Conservation (phyloP, 2,113 vertebrate species). For the Chitala chitala region DNA sequence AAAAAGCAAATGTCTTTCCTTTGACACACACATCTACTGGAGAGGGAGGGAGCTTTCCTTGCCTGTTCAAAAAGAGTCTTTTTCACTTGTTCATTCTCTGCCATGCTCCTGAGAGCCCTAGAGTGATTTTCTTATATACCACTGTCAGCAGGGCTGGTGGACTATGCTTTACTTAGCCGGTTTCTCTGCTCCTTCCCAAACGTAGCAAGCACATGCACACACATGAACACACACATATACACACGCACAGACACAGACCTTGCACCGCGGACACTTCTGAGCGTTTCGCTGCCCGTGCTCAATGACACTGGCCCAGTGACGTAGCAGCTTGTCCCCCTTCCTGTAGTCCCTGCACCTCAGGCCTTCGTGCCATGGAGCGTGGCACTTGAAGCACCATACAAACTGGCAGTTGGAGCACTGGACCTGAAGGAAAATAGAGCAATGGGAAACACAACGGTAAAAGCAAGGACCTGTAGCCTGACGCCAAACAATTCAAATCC, state of each 20-base stretch:
- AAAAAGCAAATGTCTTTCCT: neutral
- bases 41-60: neutral
- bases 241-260: constrained; percentile 58
- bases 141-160: too few species aligned
- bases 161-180: too few species aligned
- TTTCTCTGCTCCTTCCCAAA: too few species aligned
- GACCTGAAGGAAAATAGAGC: constrained; percentile 68
- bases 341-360: constrained; percentile 92
- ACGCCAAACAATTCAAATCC: too few species aligned
- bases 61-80: too few species aligned
- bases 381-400: constrained; percentile 98
- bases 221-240: too few species aligned
- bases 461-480: too few species aligned
- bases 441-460: neutral
- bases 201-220: neutral
- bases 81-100: too few species aligned
- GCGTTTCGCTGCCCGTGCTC: constrained; percentile 97
- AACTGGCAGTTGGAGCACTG: constrained; percentile 92
- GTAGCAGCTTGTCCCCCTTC: constrained; percentile 91
- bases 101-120: too few species aligned
- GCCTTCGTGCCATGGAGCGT: constrained; percentile 94
- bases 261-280: constrained; percentile 96
- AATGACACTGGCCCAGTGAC: constrained; percentile 90
- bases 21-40: neutral
- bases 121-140: too few species aligned